Base-by-base conservation (phyloP, 2,113 vertebrate species). In the Microcebus tavaratra region DNA sequence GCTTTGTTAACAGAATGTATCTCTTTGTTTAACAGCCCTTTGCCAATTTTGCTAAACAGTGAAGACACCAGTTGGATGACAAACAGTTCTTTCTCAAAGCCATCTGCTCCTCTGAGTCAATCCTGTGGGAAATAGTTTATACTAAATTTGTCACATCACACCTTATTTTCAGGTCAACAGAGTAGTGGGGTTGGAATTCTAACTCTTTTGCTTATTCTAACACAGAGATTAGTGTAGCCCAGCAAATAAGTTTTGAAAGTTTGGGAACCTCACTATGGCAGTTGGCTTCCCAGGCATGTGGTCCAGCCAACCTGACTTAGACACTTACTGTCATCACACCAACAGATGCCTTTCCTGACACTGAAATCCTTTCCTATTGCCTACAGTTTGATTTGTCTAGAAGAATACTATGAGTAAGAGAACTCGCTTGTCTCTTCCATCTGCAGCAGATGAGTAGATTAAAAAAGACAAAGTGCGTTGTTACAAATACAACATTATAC, bases 81-180 rank as follows among this genome's bases (percentile, higher is more conserved):
- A 89, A 70, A 70, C 73, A 93, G 63, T 61, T 89, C 85, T 89
- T 96, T 95, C 91, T 94, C 88, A 70, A 83, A 97, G 89, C 97
- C 93, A 97, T 97, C 97, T 97, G 97, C 36, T 96, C 75, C 55
- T 94, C 85, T 79, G 83, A 96, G 48, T 96, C 91, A 93, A 39
- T 97, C 95, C 86, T 93, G n/a, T 86, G 97, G 75, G 95, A 96
- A 97, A 96, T 15, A 90, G 65, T 70, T 94, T 87, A 92, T 83
- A 96, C 90, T 93, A 84, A 96, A 96, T 94, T 96, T 97, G 94
- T 97, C 97, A 95, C 82, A 96, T 87, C 42, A 57, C 53, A 96
- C 65, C 70, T 93, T 73, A 70, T 94, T 97, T 96, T 72, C 92
- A 97, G 94, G 83, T 98, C 96, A 96, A 78, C 50, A 78, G 67